Conservation (phyloP, 2,888 invertebrate species). For the Amiota minor region DNA sequence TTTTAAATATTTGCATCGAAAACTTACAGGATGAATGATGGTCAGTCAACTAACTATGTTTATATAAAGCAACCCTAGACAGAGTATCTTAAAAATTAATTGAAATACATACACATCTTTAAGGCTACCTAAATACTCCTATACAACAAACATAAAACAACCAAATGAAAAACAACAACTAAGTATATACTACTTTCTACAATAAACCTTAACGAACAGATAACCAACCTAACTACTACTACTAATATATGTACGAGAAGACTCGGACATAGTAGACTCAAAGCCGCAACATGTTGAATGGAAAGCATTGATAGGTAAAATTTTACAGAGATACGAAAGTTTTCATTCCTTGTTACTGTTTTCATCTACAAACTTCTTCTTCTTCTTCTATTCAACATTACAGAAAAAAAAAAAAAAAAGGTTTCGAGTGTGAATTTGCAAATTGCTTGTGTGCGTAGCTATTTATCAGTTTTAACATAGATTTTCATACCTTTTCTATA, state of each 20-base stretch:
- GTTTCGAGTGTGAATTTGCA: conserved; percentile 49
- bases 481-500: conserved; percentile 9
- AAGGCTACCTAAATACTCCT: conserved; percentile 50
- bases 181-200: no score
- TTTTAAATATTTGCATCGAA: conserved; percentile 41
- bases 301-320: no score
- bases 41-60: not conserved
- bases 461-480: conserved; percentile 63
- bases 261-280: no score
- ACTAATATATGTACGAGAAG: no score
- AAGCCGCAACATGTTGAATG: no score
- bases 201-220: no score
- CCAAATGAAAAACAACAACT: conserved; percentile 25
- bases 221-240: no score
- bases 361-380: not conserved
- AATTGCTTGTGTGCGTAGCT: conserved; percentile 60
- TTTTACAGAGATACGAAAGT: no score
- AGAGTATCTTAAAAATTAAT: conserved; percentile 63
- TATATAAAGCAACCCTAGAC: not conserved
- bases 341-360: no score
- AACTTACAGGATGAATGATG: not conserved
- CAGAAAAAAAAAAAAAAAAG: not conserved
- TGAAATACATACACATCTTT: conserved; percentile 50
- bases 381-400: not conserved
- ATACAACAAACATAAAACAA: no score